These are phyloP conservation scores for Xylota segnis DNA, from an alignment of 2,888 invertebrate genomes.

Conservation along the genomic window DNA sequence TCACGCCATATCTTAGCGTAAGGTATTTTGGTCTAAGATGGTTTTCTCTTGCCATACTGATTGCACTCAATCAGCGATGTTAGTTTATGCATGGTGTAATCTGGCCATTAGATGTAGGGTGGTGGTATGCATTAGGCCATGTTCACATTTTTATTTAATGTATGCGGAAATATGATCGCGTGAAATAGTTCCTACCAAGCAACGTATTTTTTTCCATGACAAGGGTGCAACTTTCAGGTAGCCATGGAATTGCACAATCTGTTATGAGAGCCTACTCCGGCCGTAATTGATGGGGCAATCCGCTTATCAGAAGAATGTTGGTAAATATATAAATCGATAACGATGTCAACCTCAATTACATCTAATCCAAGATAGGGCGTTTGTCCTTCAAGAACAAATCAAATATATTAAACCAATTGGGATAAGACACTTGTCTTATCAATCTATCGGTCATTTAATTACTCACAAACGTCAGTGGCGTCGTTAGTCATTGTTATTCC, in stretches of 20 bases:
- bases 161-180: constrained; percentile 9
- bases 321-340: constrained; percentile 38
- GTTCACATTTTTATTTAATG: constrained; percentile 49
- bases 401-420: constrained; percentile 18
- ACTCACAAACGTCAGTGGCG: background rate
- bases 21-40: constrained; percentile 4
- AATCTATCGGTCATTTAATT: constrained; percentile 21
- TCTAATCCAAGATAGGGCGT: constrained; percentile 30
- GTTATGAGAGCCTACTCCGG: background rate
- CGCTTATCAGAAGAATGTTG: constrained; percentile 42
- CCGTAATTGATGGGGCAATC: constrained; percentile 10
- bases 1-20: constrained; percentile 24
- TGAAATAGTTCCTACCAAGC: background rate
- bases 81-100: constrained; percentile 49
- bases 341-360: constrained; percentile 46
- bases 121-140: constrained; percentile 35
- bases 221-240: background rate
- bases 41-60: constrained; percentile 1
- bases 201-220: background rate
- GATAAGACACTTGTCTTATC: constrained; percentile 40
- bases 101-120: constrained; percentile 40
- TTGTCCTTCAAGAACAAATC: constrained; percentile 40
- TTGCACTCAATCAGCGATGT: constrained; percentile 41
- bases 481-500: constrained; percentile 11
- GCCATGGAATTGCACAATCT: constrained; percentile 16